Base-by-base conservation (phyloP, 2,888 invertebrate species). In the Epinotia bilunana region DNA sequence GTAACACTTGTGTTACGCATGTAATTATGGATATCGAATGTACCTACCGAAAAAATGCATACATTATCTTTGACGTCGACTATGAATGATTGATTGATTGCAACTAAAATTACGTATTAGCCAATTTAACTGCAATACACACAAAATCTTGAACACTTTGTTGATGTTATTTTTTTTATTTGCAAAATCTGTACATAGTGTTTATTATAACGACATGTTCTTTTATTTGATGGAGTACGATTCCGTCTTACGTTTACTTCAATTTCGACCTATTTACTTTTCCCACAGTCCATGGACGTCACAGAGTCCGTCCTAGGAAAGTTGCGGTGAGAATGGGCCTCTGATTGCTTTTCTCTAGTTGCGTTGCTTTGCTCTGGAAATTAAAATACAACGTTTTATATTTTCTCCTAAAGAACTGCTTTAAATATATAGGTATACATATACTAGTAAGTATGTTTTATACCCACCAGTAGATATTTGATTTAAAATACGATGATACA, bases 401-500 rank as follows among this genome's bases (percentile, higher is more conserved):
- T 16, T 49, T 49, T 49, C 16, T 16, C 16, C 16, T 16, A 49
- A 53, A n/a, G 6, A 53, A 53, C 13, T 49, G 49, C 49, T 49
- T 6, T 53, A 53, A 53, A 2, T 16, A 49, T 49, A 46, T 12
- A 12, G 11, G 12, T 13, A 39, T 39, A 4, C n/a, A n/a, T n/a
- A n/a, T n/a, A 20, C 23, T 61, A 39, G 16, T 7, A 33, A 68
- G 61, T 73, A 53, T 68, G 58, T 11, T 13, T 39, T 6, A 9
- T 53, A 39, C 82, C 62, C 78, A 92, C 92, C 87, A 74, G 86
- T 87, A 77, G 86, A 87, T 46, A 89, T 75, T 74, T 92, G 90
- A 75, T 91, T 90, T 16, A 93, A 80, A 77, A 94, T 92, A 61
- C 90, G 89, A 79, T 92, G 93, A 78, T 94, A 94, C 9, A 94